Base-by-base conservation (phyloP, 1,140 invertebrate species). In the Onthophagus taurus region DNA sequence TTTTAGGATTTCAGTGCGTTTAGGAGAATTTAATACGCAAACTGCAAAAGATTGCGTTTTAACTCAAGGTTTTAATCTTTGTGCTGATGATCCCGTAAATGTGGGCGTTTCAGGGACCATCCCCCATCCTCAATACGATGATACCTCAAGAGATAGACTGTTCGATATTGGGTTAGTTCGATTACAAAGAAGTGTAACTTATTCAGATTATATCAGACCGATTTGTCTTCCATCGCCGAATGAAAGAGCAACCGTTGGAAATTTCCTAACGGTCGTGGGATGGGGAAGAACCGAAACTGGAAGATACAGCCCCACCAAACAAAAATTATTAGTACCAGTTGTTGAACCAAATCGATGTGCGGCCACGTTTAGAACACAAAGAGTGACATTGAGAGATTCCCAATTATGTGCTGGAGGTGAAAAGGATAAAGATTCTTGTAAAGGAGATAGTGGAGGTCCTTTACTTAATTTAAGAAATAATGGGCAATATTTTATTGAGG, bases 371-470 rank as follows among this genome's bases (percentile, higher is more conserved):
- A 46, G 45, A 1, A 60, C 53, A 6, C 68, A 57, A 2, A 60
- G 58, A 1, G 60, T 70, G 2, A 35, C 33, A 3, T 58, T 75
- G 14, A 53, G 50, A 3, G 48, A 56, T 5, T 59, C 48, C 5
- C 78, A 82, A 48, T 31, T 82, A 11, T 81, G 79, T 45, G 78
- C 77, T 2, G 79, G 78, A n/a, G 77, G 76, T 1, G 49, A 52
- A 5, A 49, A 51, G 2, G 85, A 60, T 51, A 79, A 61, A 48
- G 81, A 84, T 53, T 79, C 79, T 0, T 84, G 81, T 47, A 66
- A 69, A 45, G 45, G 45, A 19, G 45, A 47, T 17, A 47, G 45
- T 13, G 45, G 45, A 12, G 45, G 45, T 13, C 45, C 45, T 18
- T 13, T 47, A n/a, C 29, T 47, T 18, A 13, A 9, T 7, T n/a